phyloP scores from a whole-genome alignment of 1,140 invertebrate species.

The Leptoteleia sp. region DNA sequence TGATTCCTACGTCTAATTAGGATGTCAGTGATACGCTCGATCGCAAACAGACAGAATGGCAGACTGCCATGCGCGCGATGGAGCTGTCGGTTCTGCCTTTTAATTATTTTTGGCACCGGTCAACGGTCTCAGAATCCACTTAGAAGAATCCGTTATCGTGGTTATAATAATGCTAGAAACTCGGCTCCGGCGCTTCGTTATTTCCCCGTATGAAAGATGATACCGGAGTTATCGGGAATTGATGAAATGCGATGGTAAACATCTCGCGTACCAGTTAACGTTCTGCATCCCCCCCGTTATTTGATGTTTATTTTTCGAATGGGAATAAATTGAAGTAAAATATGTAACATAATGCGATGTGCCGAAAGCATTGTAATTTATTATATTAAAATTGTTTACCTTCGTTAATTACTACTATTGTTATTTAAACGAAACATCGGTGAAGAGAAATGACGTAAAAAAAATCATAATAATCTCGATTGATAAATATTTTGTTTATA shows the following conservation, averaged over 20 bases:
- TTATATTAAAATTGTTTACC: too few relatives aligned
- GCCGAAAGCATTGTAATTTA: too few relatives aligned
- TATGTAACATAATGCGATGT: too few relatives aligned
- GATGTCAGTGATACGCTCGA: conserved; percentile 50
- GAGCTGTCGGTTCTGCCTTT: conserved; percentile 24
- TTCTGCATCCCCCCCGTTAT: too few relatives aligned
- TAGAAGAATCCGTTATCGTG: conserved; percentile 59
- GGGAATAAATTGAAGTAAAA: too few relatives aligned
- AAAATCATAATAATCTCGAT: too few relatives aligned
- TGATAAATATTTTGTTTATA: too few relatives aligned
- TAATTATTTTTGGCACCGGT: conserved; percentile 64
- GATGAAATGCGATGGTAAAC: not conserved
- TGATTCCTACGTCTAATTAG: conserved; percentile 53
- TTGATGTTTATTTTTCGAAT: too few relatives aligned
- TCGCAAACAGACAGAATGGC: conserved; percentile 58
- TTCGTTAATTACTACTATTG: too few relatives aligned
- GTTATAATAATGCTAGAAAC: conserved; percentile 39
- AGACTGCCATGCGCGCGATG: conserved; percentile 48
- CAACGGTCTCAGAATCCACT: conserved; percentile 23
- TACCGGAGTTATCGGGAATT: not conserved
- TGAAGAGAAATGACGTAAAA: too few relatives aligned
- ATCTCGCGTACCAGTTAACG: not conserved
- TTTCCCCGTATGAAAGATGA: not conserved
- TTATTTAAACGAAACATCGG: too few relatives aligned
- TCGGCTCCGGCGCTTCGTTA: not conserved